Evolutionary conservation across 2,113 vertebrate genomes (phyloP).

Genomic region (Pedetes capensis): DNA sequence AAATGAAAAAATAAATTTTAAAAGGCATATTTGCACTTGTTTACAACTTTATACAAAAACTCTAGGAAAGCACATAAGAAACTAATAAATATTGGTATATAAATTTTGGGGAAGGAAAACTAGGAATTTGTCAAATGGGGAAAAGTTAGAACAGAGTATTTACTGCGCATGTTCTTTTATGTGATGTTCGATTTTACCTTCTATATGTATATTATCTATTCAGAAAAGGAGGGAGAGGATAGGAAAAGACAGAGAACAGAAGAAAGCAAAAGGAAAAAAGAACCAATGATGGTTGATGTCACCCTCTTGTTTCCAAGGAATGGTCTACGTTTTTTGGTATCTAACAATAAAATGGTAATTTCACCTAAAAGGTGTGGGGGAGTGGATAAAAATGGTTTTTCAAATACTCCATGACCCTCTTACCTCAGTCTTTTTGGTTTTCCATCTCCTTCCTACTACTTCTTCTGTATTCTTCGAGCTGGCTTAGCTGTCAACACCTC

Average conservation of each 20-base stretch:
- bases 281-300: neutral
- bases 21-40: neutral
- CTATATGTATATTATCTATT: neutral
- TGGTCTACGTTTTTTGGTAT: neutral
- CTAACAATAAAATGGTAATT: slow-evolving; percentile 31
- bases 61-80: neutral
- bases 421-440: neutral
- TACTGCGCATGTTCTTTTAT: neutral
- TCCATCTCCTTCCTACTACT: neutral
- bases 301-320: slow-evolving; percentile 1
- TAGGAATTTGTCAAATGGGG: neutral
- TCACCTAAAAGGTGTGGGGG: neutral
- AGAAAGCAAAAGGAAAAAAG: neutral
- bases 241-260: neutral
- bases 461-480: slow-evolving; percentile 26
- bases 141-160: neutral
- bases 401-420: neutral
- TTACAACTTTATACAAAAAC: slow-evolving; percentile 10
- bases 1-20: slow-evolving; percentile 34
- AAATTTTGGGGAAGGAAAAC: neutral
- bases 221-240: neutral
- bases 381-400: neutral
- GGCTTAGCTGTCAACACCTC: neutral
- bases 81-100: neutral
- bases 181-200: neutral